Evolutionary conservation across 2,113 vertebrate genomes (phyloP).

Genomic region (Erythrocercus mccallii): DNA sequence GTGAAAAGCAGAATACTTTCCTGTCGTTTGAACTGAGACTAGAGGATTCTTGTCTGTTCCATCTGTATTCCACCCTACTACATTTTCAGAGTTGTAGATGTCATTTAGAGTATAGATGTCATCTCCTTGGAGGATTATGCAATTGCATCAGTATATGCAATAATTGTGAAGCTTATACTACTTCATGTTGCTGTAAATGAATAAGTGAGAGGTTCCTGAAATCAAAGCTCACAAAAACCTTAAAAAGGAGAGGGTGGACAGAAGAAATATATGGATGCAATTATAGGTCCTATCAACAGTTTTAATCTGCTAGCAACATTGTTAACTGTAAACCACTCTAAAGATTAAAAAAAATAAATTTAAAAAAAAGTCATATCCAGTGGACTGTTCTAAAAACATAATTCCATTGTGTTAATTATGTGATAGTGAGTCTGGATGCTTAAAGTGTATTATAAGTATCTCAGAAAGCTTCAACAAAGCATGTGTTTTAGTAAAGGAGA

Average conservation of each 20-base stretch:
- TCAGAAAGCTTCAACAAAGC: slow-evolving; percentile 25
- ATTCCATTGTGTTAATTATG: slow-evolving; percentile 27
- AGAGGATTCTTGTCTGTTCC: background rate
- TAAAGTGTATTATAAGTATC: background rate
- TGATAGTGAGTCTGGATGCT: background rate
- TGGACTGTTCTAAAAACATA: slow-evolving; percentile 21
- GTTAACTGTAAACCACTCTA: background rate
- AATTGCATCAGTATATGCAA: background rate
- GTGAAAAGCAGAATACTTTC: background rate
- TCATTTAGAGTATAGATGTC: background rate
- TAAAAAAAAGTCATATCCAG: background rate
- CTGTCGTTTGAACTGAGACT: background rate
- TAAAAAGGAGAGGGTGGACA: background rate
- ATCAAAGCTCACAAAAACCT: background rate
- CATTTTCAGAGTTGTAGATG: background rate
- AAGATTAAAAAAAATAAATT: background rate
- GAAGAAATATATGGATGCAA: background rate
- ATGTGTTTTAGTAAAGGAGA: slow-evolving; percentile 16
- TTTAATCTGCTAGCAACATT: background rate
- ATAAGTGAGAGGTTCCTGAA: background rate
- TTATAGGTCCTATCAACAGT: background rate
- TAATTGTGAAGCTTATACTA: background rate
- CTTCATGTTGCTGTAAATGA: background rate
- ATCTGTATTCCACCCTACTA: background rate
- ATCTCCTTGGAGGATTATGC: background rate